A percentile compares a stretch with the other conserved stretches of the same genome.
Evolutionary conservation across 2,888 invertebrate species (phyloP).

Genomic region (Dynastes grantii): DNA sequence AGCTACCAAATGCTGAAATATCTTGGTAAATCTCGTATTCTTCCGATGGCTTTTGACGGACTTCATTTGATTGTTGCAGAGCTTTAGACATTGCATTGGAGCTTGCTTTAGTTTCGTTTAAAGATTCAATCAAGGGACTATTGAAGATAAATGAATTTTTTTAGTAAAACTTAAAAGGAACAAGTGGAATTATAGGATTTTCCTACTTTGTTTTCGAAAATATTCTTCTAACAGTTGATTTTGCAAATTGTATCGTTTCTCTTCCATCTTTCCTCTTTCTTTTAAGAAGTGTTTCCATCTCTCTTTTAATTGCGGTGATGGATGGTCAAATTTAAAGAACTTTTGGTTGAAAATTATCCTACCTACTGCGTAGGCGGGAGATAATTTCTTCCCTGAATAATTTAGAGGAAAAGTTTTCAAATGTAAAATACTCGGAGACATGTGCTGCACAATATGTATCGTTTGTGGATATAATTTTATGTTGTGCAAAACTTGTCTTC

Average conservation of each 20-base stretch:
- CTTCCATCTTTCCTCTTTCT: slow-evolving; percentile 89
- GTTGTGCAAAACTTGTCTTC: too few species aligned
- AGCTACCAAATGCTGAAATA: slow-evolving; percentile 75
- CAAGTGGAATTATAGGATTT: not conserved
- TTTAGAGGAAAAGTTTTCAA: too few species aligned
- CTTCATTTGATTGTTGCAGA: slow-evolving; percentile 77
- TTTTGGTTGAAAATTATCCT: not conserved
- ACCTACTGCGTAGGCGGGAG: too few species aligned
- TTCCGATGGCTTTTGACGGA: slow-evolving; percentile 74
- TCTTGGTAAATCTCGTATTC: slow-evolving; percentile 79
- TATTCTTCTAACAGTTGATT: slow-evolving; percentile 86
- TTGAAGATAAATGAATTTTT: not conserved
- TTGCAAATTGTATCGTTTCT: slow-evolving; percentile 90
- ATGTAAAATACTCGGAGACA: too few species aligned
- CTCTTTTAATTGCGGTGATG: slow-evolving; percentile 89
- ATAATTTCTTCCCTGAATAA: too few species aligned
- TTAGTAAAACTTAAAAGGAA: not conserved
- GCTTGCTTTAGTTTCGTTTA: slow-evolving; percentile 86
- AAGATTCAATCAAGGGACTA: slow-evolving; percentile 79
- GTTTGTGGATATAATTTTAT: too few species aligned
- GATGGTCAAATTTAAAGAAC: slow-evolving; percentile 48
- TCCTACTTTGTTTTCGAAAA: slow-evolving; percentile 83
- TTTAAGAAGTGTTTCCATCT: slow-evolving; percentile 86
- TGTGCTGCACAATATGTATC: too few species aligned
- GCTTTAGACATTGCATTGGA: slow-evolving; percentile 81